These are phyloP conservation scores for Micropoecilia bifurca DNA, from an alignment of 2,797 vertebrate species.

Conservation along the genomic window DNA sequence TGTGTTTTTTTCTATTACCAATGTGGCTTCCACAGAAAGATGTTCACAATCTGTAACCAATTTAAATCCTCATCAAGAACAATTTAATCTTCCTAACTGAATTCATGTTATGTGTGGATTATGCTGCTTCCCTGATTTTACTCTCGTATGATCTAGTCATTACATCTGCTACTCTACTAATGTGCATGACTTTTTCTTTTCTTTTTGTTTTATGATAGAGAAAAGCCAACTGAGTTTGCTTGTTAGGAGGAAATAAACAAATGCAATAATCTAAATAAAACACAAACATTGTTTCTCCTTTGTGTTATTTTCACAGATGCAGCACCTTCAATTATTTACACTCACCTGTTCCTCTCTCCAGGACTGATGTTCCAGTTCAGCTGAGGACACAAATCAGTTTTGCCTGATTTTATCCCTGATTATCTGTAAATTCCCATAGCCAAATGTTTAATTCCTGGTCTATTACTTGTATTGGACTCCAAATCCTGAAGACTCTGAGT, in stretches of 20 bases:
- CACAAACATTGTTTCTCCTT: background rate
- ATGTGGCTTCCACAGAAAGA: slow-evolving; percentile 16
- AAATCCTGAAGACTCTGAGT: background rate
- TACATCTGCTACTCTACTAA: background rate
- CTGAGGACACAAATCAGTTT: background rate
- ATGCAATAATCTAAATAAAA: background rate
- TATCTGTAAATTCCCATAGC: background rate
- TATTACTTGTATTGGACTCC: background rate
- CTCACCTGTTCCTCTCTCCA: background rate
- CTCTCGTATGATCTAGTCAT: slow-evolving; percentile 8
- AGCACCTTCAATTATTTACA: background rate
- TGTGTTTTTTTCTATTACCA: slow-evolving; percentile 1
- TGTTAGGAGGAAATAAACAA: background rate
- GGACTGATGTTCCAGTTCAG: background rate
- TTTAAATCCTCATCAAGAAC: slow-evolving; percentile 46
- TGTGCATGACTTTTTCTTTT: background rate
- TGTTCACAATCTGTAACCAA: slow-evolving; percentile 30
- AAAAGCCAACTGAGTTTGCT: background rate
- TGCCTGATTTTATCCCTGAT: background rate
- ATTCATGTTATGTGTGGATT: slow-evolving; percentile 21
- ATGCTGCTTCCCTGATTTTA: slow-evolving; percentile 21
- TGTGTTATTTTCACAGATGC: background rate
- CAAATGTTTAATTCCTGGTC: background rate
- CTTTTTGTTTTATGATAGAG: background rate
- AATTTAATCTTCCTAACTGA: slow-evolving; percentile 41